A percentile compares a stretch with the other conserved stretches of the same genome.
Evolutionary conservation across 2,888 invertebrate genomes (phyloP).

Genomic region (Mythimna pallens): DNA sequence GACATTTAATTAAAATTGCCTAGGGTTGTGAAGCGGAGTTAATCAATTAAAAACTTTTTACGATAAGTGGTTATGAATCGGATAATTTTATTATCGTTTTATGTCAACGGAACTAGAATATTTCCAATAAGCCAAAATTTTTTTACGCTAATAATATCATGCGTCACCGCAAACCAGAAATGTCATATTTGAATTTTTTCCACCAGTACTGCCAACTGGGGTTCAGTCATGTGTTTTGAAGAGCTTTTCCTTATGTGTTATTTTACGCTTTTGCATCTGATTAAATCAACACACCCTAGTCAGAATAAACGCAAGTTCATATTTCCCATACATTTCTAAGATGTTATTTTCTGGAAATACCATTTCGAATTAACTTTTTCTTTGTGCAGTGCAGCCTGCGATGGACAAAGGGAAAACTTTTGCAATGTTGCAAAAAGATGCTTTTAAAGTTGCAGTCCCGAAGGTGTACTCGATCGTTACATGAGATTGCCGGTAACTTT

Average conservation of each 20-base stretch:
- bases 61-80: slow-evolving; percentile 7
- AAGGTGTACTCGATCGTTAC: slow-evolving; percentile 43
- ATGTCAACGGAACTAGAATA: slow-evolving; percentile 21
- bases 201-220: slow-evolving; percentile 35
- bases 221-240: slow-evolving; percentile 43
- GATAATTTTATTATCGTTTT: background rate
- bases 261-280: slow-evolving; percentile 16
- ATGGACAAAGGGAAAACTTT: slow-evolving; percentile 49
- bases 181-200: slow-evolving; percentile 48
- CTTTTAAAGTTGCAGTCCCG: slow-evolving; percentile 49
- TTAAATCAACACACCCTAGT: slow-evolving; percentile 10
- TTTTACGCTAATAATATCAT: slow-evolving; percentile 29
- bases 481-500: slow-evolving; percentile 31
- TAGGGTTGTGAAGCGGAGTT: slow-evolving; percentile 11
- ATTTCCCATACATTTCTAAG: slow-evolving; percentile 2
- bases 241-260: slow-evolving; percentile 6
- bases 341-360: slow-evolving; percentile 8
- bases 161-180: slow-evolving; percentile 40
- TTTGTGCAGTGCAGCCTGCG: slow-evolving; percentile 19
- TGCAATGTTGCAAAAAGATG: slow-evolving; percentile 48
- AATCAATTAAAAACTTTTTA: slow-evolving; percentile 10
- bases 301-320: background rate
- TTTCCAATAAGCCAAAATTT: slow-evolving; percentile 33
- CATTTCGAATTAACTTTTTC: slow-evolving; percentile 15
- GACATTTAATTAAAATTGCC: slow-evolving; percentile 32